These are phyloP conservation scores for Drosophila hydei DNA, from an alignment of 1,140 invertebrate genomes.

Conservation along the genomic window DNA sequence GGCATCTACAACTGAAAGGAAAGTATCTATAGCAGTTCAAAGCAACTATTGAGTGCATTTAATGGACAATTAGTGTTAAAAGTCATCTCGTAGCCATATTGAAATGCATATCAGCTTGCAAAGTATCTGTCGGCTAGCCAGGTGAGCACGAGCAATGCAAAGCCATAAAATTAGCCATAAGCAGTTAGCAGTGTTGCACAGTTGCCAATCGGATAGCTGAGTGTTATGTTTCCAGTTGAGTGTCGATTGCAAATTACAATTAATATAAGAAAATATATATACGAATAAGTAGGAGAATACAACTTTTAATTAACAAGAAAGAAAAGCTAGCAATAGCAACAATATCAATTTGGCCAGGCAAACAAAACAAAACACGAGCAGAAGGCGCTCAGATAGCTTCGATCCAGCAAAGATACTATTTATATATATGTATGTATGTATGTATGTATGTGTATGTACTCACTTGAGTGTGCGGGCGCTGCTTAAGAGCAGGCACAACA, in stretches of 20 bases:
- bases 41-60: too few relatives aligned
- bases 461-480: constrained; percentile 25
- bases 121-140: neutral
- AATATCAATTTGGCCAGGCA: constrained; percentile 40
- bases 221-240: constrained; percentile 6
- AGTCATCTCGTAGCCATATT: too few relatives aligned
- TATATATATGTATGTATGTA: neutral
- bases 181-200: constrained; percentile 1
- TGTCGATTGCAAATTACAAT: constrained; percentile 12
- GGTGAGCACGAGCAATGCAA: neutral
- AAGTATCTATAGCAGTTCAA: neutral
- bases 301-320: constrained; percentile 41
- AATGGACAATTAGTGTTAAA: too few relatives aligned
- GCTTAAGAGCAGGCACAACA: constrained; percentile 10
- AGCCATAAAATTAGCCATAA: constrained; percentile 11
- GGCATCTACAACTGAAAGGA: neutral
- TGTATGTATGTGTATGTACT: constrained; percentile 4
- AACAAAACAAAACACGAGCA: constrained; percentile 8
- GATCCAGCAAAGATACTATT: constrained; percentile 1
- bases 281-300: constrained; percentile 2
- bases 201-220: neutral
- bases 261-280: constrained; percentile 7
- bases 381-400: constrained; percentile 22
- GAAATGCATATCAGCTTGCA: neutral
- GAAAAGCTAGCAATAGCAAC: constrained; percentile 30